These are phyloP conservation scores for Chromis chromis DNA, from an alignment of 2,797 vertebrate species.

Conservation along the genomic window DNA sequence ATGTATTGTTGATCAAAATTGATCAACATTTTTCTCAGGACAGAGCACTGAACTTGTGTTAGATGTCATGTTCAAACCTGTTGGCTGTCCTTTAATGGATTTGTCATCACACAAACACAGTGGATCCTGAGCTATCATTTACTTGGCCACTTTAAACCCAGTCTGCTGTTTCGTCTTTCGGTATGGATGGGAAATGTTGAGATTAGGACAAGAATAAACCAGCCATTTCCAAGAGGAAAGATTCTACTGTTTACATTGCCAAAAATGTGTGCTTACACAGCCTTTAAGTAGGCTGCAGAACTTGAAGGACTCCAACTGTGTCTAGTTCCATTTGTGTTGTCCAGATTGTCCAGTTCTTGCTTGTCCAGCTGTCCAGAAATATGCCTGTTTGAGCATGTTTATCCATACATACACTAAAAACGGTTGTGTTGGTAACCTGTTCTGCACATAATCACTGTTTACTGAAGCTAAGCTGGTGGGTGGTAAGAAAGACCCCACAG, in stretches of 20 bases:
- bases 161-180: conserved; percentile 37
- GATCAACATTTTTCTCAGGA: conserved; percentile 23
- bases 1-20: conserved; percentile 43
- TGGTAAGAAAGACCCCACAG: conserved; percentile 66
- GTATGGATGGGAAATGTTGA: conserved; percentile 41
- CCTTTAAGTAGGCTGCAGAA: conserved; percentile 58
- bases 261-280: conserved; percentile 63
- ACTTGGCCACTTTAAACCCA: conserved; percentile 25
- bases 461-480: conserved; percentile 53
- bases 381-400: conserved; percentile 18
- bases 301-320: conserved; percentile 45
- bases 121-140: conserved; percentile 7
- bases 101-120: conserved; percentile 2
- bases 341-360: conserved; percentile 39
- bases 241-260: conserved; percentile 58
- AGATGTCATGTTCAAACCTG: background rate
- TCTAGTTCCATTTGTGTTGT: conserved; percentile 44
- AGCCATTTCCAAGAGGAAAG: conserved; percentile 53
- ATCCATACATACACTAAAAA: conserved; percentile 21
- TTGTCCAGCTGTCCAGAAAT: conserved; percentile 69
- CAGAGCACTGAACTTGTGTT: background rate
- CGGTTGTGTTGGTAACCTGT: conserved; percentile 54
- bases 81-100: background rate
- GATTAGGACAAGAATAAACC: conserved; percentile 56
- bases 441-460: conserved; percentile 49